phyloP scores from a whole-genome alignment of 2,113 vertebrate species.

The Ivindomyrus marchei region DNA sequence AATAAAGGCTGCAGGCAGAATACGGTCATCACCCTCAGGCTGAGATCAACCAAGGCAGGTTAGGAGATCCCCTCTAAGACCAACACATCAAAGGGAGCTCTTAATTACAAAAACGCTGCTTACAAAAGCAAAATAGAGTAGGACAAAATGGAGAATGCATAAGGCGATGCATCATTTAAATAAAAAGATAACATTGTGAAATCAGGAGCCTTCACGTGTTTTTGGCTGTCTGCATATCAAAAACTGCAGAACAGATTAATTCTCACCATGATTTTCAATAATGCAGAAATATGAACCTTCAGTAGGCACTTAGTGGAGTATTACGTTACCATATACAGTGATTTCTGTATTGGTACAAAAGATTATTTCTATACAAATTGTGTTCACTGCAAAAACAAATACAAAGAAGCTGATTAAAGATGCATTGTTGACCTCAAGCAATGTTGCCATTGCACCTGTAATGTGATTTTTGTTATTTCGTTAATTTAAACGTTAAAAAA shows the following conservation, averaged over 20 bases:
- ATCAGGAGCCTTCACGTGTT: neutral
- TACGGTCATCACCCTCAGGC: neutral
- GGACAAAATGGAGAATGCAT: constrained; percentile 32
- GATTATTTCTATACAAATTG: neutral
- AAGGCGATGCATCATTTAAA: constrained; percentile 27
- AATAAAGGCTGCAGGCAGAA: neutral
- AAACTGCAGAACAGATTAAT: neutral
- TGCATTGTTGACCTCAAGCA: neutral
- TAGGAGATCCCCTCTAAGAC: neutral
- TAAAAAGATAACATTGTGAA: constrained; percentile 45
- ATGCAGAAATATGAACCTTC: neutral
- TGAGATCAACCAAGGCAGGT: too few relatives aligned
- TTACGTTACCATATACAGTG: neutral
- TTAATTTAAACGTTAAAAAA: constrained; percentile 34
- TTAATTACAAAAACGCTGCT: constrained; percentile 53
- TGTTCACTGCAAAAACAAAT: neutral
- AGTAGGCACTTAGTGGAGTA: neutral
- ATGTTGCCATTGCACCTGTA: neutral
- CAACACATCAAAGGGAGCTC: constrained; percentile 26
- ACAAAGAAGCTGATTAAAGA: neutral
- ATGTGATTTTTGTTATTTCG: neutral
- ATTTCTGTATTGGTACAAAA: neutral
- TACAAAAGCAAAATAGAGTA: constrained; percentile 53
- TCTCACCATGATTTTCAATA: neutral
- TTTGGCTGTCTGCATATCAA: neutral